Conservation (phyloP, 1,140 invertebrate species). For the Papilio machaon region DNA sequence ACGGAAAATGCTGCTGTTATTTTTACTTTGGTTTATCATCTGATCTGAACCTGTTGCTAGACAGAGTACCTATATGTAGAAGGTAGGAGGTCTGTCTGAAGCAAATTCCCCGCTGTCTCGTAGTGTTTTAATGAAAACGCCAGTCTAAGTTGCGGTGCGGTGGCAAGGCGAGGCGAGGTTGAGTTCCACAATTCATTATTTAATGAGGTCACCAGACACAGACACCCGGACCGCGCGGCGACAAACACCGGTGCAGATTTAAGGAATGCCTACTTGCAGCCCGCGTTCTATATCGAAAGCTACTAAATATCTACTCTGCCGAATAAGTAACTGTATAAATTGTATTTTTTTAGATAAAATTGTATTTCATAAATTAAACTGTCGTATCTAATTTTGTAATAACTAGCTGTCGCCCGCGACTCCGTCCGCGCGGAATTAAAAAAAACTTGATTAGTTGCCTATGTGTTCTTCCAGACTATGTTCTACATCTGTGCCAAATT, state of each 20-base stretch:
- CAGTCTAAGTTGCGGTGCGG: neutral
- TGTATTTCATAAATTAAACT: too few relatives aligned
- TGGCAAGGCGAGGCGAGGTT: neutral
- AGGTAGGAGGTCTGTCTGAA: neutral
- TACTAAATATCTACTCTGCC: too few relatives aligned
- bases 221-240: neutral
- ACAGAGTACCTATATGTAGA: neutral
- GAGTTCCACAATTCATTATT: slow-evolving; percentile 3
- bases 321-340: too few relatives aligned
- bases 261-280: neutral
- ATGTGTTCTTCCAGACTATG: too few relatives aligned
- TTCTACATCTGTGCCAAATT: too few relatives aligned
- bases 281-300: neutral
- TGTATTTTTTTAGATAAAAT: too few relatives aligned
- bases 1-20: neutral
- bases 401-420: too few relatives aligned
- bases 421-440: too few relatives aligned
- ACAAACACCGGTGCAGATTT: neutral
- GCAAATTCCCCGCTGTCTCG: neutral
- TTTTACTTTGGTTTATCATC: neutral
- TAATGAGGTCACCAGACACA: neutral
- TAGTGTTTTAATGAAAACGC: neutral
- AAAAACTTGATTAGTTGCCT: too few relatives aligned
- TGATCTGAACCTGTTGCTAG: neutral
- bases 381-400: too few relatives aligned